These are phyloP conservation scores for Aspidiotus rigidus DNA, from an alignment of 2,888 invertebrate genomes.

Conservation along the genomic window DNA sequence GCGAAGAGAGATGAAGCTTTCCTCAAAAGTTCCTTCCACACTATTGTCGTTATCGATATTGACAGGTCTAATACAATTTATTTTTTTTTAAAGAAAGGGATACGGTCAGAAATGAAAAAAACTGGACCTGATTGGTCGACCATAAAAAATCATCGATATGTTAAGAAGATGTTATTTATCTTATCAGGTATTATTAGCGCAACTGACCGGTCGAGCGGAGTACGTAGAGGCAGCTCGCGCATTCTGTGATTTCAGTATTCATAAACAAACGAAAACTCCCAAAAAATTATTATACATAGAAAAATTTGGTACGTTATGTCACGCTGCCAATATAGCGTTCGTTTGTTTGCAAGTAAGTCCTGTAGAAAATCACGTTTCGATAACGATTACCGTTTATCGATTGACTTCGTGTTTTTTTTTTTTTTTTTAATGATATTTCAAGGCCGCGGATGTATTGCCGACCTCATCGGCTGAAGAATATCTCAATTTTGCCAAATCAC, in stretches of 20 bases:
- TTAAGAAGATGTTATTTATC: no score
- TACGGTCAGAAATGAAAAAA: no score
- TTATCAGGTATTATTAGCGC: constrained; percentile 46
- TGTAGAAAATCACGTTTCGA: not conserved
- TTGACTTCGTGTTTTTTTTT: not conserved
- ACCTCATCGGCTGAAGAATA: constrained; percentile 42
- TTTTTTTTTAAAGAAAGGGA: no score
- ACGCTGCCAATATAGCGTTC: constrained; percentile 51
- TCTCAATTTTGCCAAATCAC: constrained; percentile 47
- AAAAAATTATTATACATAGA: constrained; percentile 50
- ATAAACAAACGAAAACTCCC: constrained; percentile 46
- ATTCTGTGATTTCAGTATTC: constrained; percentile 49
- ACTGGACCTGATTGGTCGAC: no score
- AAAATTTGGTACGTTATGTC: constrained; percentile 49
- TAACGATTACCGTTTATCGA: constrained; percentile 17
- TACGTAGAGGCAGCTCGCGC: constrained; percentile 45
- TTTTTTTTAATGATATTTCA: constrained; percentile 15
- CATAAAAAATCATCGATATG: no score
- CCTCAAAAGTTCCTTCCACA: no score
- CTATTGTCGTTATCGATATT: no score
- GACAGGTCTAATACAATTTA: no score
- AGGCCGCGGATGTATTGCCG: constrained; percentile 43
- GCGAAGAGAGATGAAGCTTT: no score
- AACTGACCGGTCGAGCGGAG: constrained; percentile 44
- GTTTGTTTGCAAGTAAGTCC: constrained; percentile 47